Conservation (phyloP, 2,797 vertebrate genomes). For the Sebastes trivittatus region DNA sequence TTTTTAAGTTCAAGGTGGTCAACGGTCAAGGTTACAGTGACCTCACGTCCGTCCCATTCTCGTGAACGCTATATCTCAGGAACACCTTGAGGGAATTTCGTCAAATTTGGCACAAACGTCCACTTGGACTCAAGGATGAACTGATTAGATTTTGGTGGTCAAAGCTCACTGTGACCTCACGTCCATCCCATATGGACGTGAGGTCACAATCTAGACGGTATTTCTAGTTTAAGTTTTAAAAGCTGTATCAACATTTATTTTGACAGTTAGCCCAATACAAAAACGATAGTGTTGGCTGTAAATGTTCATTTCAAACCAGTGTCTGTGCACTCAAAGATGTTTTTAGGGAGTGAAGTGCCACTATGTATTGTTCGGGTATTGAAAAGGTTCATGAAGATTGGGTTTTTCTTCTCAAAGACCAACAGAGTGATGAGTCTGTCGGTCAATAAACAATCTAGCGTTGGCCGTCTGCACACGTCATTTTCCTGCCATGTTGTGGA, state of each 20-base stretch:
- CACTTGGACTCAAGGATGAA: too few species aligned
- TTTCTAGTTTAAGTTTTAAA: background rate
- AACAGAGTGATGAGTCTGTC: background rate
- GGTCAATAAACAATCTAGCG: background rate
- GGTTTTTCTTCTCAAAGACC: background rate
- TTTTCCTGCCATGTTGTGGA: background rate
- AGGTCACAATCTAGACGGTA: too few species aligned
- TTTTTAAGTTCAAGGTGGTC: background rate
- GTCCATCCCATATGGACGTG: too few species aligned
- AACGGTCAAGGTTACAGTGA: accelerated
- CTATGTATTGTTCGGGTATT: background rate
- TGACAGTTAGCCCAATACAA: background rate
- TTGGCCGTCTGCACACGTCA: background rate
- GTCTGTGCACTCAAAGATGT: background rate
- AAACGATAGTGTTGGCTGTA: background rate
- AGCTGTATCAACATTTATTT: background rate
- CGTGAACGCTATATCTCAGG: background rate
- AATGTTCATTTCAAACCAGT: background rate
- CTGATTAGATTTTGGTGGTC: too few species aligned
- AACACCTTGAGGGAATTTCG: too few species aligned
- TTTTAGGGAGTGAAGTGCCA: background rate
- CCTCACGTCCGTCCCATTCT: background rate
- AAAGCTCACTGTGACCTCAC: too few species aligned
- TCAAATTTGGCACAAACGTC: too few species aligned
- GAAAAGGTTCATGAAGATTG: background rate